Conservation (phyloP, 64 coral and sea anemone genomes). For the Stylophora pistillata region DNA sequence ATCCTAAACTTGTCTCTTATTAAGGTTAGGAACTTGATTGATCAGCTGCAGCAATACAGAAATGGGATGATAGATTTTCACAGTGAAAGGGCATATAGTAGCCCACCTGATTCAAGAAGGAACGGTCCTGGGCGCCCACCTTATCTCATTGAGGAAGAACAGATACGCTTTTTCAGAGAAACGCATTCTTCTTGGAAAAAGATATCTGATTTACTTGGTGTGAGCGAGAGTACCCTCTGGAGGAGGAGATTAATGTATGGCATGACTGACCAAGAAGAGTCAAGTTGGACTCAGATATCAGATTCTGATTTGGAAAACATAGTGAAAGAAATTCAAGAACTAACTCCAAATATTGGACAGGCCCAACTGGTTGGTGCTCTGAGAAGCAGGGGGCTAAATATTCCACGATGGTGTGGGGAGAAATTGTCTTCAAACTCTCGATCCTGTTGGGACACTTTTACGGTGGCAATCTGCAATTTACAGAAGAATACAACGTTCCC, state of each 20-base stretch:
- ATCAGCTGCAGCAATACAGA: background rate
- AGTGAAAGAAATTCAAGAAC: background rate
- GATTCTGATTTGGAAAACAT: background rate
- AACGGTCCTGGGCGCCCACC: background rate
- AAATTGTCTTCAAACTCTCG: background rate
- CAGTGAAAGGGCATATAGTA: background rate
- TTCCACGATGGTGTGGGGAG: conserved; percentile 7
- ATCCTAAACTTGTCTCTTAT: background rate
- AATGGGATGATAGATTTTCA: background rate
- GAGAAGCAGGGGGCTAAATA: conserved; percentile 15
- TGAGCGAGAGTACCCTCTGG: background rate
- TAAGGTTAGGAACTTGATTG: background rate
- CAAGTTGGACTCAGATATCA: background rate
- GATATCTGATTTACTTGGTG: accelerated
- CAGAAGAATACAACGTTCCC: conserved; percentile 15
- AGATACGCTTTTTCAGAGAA: background rate
- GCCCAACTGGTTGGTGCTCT: conserved; percentile 19
- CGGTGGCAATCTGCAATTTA: conserved; percentile 9
- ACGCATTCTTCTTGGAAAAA: too few species aligned
- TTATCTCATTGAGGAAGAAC: background rate
- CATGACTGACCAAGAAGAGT: background rate
- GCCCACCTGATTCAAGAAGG: background rate
- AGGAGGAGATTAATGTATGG: background rate
- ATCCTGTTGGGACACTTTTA: conserved; percentile 16
- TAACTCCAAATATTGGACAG: background rate